A percentile compares a stretch with the other conserved stretches of the same genome.
Evolutionary conservation across 2,888 invertebrate genomes (phyloP).

Genomic region (Allacma fusca): DNA sequence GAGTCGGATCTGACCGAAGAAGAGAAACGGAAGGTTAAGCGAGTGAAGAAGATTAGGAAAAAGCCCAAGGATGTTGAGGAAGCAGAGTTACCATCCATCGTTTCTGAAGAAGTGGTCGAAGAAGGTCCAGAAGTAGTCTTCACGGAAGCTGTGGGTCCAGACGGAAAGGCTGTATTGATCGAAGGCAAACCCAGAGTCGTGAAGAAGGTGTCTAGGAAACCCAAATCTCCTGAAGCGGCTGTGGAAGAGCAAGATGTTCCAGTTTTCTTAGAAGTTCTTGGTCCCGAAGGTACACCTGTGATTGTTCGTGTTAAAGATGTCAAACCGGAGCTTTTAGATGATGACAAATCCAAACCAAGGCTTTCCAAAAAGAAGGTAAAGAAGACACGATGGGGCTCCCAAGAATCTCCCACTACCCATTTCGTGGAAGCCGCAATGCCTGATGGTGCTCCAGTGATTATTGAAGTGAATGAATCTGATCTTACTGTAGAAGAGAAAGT

Average conservation of each 20-base stretch:
- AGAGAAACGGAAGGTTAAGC: background rate
- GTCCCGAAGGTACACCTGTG: too few species aligned
- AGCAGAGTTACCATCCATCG: too few species aligned
- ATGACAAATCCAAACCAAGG: slow-evolving; percentile 20
- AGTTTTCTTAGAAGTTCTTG: background rate
- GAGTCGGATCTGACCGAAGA: background rate
- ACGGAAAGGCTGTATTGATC: background rate
- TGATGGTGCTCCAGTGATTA: background rate
- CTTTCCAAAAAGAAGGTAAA: slow-evolving; percentile 36
- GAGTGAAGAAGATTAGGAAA: background rate
- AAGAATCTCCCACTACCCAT: background rate
- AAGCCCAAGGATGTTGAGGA: too few species aligned
- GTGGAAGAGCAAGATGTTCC: background rate
- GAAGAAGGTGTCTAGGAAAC: background rate
- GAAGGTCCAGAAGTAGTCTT: slow-evolving; percentile 11
- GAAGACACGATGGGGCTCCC: slow-evolving; percentile 47
- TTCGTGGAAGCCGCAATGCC: background rate
- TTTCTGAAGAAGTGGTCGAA: background rate
- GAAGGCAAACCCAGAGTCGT: background rate
- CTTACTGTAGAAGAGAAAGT: too few species aligned
- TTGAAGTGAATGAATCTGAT: background rate
- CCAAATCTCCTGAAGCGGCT: background rate
- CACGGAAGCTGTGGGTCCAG: background rate
- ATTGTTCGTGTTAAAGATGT: too few species aligned
- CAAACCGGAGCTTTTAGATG: background rate